Base-by-base conservation (phyloP, 2,113 vertebrate species). In the Salvelinus fontinalis region DNA sequence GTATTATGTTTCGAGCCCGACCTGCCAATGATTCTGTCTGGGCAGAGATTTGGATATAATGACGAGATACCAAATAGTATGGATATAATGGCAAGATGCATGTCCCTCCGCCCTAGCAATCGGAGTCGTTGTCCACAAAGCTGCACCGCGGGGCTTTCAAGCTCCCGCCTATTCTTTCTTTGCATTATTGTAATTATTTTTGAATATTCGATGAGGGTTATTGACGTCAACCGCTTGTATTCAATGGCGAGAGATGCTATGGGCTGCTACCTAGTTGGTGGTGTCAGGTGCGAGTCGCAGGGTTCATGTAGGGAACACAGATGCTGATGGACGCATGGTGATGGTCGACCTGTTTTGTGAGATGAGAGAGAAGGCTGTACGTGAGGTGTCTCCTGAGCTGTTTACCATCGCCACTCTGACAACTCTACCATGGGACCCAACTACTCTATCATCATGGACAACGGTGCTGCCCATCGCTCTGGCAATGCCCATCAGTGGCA, bases 401-500 rank as follows among this genome's bases (percentile, higher is more conserved):
- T 94, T 94, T 48, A 95, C 94, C 5, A 95, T 95, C 3, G 94
- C 94, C 8, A 95, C 94, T 27, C 88, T 95, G 84, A 95, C 94
- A 6, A n/a, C n/a, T n/a, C n/a, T 12, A 93, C 94, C 85, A 93
- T 95, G 92, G 94, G 94, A 57, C 87, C 90, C 0, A 80, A 94
- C 83, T 94, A 95, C 88, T 95, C 94, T 6, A 94, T 95, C 71
- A 94, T 95, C 75, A 91, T 95, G 94, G 94, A 95, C 80, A 95
- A 95, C 3, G 94, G 94, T 22, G 87, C 92, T 0, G 94, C 94
- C 13, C 91, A 83, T 14, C 82, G 78, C 27, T 74, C 69, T 3
- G 57, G 69, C 3, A 94, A 88, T 2, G 93, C 92, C 66, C 71
- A 84, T 48, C 73, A 84, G 79, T 93, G 92, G 92, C 94, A 95